Conservation (phyloP, 2,797 vertebrate genomes). For the Pteronotus mesoamericanus region DNA sequence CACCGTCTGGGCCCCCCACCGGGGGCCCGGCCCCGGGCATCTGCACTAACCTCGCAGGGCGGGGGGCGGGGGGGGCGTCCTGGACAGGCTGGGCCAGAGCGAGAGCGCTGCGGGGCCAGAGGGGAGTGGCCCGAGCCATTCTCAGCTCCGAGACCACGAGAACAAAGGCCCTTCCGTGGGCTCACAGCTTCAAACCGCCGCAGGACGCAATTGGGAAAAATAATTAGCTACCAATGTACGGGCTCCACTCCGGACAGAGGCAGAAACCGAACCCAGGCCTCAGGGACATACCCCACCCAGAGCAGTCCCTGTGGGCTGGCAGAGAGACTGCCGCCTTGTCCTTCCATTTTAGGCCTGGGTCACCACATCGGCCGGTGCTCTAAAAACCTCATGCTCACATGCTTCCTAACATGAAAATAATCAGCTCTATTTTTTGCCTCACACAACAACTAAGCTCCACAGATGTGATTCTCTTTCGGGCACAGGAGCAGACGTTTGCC, state of each 20-base stretch:
- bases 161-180: conserved; percentile 60
- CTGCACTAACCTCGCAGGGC: background rate
- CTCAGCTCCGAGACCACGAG: background rate
- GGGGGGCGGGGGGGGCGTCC: too few relatives aligned
- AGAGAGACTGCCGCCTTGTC: background rate
- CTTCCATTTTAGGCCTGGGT: conserved; percentile 31
- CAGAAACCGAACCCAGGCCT: background rate
- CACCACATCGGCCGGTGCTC: background rate
- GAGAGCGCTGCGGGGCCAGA: background rate
- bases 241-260: background rate
- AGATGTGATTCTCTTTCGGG: background rate
- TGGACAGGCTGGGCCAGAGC: background rate
- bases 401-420: conserved; percentile 38
- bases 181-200: conserved; percentile 46
- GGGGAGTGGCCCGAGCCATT: background rate
- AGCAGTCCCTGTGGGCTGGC: background rate
- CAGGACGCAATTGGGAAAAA: conserved; percentile 64
- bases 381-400: background rate
- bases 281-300: background rate
- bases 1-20: background rate
- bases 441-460: background rate
- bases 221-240: conserved; percentile 26
- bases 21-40: background rate
- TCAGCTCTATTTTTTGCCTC: conserved; percentile 24
- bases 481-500: background rate